Evolutionary conservation across 2,797 vertebrate genomes (phyloP).

Genomic region (Coregonus sp.): DNA sequence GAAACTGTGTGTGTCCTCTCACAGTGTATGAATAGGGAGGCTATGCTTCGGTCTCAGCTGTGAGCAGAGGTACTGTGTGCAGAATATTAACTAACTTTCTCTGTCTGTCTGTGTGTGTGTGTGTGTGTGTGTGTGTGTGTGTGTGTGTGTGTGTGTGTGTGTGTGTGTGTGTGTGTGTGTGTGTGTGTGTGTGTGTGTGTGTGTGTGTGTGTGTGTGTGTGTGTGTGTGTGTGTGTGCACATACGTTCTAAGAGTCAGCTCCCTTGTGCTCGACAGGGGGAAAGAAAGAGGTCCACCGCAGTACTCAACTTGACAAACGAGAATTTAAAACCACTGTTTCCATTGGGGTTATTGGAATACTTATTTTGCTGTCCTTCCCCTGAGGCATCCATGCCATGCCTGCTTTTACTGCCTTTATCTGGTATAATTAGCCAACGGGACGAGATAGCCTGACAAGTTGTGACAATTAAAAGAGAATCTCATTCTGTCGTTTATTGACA

Average conservation of each 20-base stretch:
- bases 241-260: slow-evolving; percentile 43
- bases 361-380: slow-evolving; percentile 57
- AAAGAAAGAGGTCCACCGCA: slow-evolving; percentile 8
- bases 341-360: slow-evolving; percentile 24
- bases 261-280: slow-evolving; percentile 47
- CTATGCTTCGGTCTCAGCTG: slow-evolving; percentile 65
- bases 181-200: slow-evolving; percentile 1
- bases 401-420: slow-evolving; percentile 55
- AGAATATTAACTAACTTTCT: slow-evolving; percentile 72
- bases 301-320: slow-evolving; percentile 54
- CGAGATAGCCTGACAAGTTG: slow-evolving; percentile 65
- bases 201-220: no score
- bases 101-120: not conserved
- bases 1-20: slow-evolving; percentile 41
- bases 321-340: slow-evolving; percentile 53
- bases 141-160: not conserved
- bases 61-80: slow-evolving; percentile 56
- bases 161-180: not conserved
- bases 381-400: slow-evolving; percentile 51
- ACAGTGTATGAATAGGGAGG: slow-evolving; percentile 60
- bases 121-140: no score
- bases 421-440: slow-evolving; percentile 66
- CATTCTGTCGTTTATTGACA: slow-evolving; percentile 58
- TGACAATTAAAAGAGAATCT: slow-evolving; percentile 76
- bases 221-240: not conserved